These are phyloP conservation scores for Suillia variegata DNA, from an alignment of 2,888 invertebrate genomes.

Conservation along the genomic window DNA sequence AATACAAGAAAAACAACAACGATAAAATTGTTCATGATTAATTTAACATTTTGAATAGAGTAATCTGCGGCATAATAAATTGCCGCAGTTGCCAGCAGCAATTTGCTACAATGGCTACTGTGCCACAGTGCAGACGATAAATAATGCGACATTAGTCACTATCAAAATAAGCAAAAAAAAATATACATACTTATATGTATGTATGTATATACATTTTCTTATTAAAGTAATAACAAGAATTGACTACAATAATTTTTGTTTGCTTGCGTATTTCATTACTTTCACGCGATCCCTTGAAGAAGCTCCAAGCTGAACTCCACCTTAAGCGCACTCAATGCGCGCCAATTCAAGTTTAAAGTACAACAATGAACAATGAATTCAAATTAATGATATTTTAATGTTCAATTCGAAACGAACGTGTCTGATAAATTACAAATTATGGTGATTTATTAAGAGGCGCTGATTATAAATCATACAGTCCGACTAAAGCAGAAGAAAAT, in stretches of 20 bases:
- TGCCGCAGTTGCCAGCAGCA: not conserved
- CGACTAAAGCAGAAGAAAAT: not conserved
- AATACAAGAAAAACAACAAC: not conserved
- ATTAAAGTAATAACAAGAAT: too few relatives aligned
- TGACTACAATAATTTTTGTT: too few relatives aligned
- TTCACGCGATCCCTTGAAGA: too few relatives aligned
- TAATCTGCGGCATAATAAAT: not conserved
- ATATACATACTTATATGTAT: too few relatives aligned
- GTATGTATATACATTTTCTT: too few relatives aligned
- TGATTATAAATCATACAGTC: too few relatives aligned
- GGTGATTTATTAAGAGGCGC: constrained; percentile 10
- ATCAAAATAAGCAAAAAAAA: not conserved
- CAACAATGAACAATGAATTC: constrained; percentile 34
- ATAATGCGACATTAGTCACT: not conserved
- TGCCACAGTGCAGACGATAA: not conserved
- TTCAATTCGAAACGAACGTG: constrained; percentile 17
- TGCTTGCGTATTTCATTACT: too few relatives aligned
- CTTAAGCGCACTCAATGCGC: not conserved
- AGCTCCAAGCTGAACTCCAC: not conserved
- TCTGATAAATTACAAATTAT: constrained; percentile 24
- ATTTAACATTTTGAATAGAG: not conserved
- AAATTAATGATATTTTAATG: constrained; percentile 50
- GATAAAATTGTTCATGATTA: not conserved
- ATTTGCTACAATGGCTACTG: too few relatives aligned
- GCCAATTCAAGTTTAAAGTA: not conserved